These are phyloP conservation scores for Melanerpes aurifrons DNA, from an alignment of 2,113 vertebrate species.

Conservation along the genomic window DNA sequence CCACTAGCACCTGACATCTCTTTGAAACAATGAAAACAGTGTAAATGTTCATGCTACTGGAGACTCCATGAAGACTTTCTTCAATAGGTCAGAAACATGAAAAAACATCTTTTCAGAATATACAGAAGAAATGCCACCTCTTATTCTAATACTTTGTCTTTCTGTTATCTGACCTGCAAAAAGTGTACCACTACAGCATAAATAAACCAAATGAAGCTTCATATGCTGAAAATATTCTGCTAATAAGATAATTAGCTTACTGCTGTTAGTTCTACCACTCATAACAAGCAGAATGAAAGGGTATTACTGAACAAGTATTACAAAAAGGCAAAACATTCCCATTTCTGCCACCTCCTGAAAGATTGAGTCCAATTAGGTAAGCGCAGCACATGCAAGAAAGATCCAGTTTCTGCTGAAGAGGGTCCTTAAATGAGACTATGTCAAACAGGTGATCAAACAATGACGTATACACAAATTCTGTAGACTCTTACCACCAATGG, in stretches of 20 bases:
- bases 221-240: background rate
- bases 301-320: background rate
- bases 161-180: background rate
- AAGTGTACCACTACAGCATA: accelerated
- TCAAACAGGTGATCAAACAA: slow-evolving; percentile 74
- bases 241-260: background rate
- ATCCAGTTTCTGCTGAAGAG: slow-evolving; percentile 80
- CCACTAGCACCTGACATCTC: background rate
- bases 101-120: background rate
- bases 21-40: background rate
- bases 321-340: background rate
- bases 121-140: background rate
- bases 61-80: background rate
- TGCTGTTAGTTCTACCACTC: background rate
- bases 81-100: background rate
- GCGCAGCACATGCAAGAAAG: background rate
- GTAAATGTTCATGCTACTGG: background rate
- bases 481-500: slow-evolving; percentile 95
- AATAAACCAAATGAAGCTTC: background rate
- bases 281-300: background rate
- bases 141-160: background rate
- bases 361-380: background rate
- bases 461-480: slow-evolving; percentile 78
- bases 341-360: background rate
- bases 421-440: slow-evolving; percentile 59